Conservation (phyloP, 2,888 invertebrate species). For the Luffia ferchaultella region DNA sequence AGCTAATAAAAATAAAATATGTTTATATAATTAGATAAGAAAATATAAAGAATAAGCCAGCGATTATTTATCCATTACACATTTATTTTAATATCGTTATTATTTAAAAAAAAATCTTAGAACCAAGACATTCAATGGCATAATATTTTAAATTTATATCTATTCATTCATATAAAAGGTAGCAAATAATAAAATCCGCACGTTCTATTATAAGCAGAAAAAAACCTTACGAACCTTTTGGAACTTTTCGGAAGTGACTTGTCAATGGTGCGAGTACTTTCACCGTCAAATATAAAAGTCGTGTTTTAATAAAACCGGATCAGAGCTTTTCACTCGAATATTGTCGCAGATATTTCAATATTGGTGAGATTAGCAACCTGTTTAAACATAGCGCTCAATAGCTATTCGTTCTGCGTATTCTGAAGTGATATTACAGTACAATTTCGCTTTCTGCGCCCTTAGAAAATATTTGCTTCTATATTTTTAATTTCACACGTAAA, state of each 20-base stretch:
- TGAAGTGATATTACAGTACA: slow-evolving; percentile 36
- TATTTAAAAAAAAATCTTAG: no score
- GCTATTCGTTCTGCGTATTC: slow-evolving; percentile 43
- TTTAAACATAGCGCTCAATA: slow-evolving; percentile 58
- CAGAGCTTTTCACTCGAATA: slow-evolving; percentile 48
- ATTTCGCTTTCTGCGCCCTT: slow-evolving; percentile 48
- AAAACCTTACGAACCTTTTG: no score
- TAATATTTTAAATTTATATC: no score
- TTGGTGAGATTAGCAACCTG: slow-evolving; percentile 62
- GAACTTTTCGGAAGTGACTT: background rate
- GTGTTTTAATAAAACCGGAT: slow-evolving; percentile 64
- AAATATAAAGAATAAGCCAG: no score
- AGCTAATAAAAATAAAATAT: no score
- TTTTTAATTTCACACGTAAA: slow-evolving; percentile 40
- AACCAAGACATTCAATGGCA: no score
- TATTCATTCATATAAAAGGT: no score
- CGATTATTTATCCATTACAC: no score
- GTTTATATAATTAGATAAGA: no score
- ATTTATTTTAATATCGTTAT: no score
- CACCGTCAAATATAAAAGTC: slow-evolving; percentile 38
- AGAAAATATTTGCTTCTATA: slow-evolving; percentile 51
- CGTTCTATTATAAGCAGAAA: no score
- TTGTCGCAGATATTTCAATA: slow-evolving; percentile 65
- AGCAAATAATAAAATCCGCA: no score
- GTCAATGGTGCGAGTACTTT: slow-evolving; percentile 1